Evolutionary conservation across 2,113 vertebrate genomes (phyloP).

Genomic region (Orcinus orca): DNA sequence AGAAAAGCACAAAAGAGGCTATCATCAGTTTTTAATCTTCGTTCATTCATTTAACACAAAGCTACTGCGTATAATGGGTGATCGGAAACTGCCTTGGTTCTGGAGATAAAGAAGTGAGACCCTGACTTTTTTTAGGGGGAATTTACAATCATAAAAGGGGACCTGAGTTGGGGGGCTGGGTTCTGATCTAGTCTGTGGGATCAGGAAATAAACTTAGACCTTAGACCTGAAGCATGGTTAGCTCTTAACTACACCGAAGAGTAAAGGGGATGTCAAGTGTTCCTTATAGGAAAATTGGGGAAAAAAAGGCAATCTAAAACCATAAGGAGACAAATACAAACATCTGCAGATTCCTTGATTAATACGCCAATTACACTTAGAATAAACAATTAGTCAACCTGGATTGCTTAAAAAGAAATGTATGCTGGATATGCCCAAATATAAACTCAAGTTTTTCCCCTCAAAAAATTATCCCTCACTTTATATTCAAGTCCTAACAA

Average conservation of each 20-base stretch:
- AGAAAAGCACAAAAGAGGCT: neutral
- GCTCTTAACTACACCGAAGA: neutral
- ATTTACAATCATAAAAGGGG: neutral
- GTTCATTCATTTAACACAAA: constrained; percentile 35
- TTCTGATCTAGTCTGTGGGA: neutral
- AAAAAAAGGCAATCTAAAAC: neutral
- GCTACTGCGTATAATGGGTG: neutral
- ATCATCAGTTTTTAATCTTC: neutral
- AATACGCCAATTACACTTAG: neutral
- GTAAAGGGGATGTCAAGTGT: neutral
- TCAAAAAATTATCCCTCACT: neutral
- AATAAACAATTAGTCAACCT: constrained; percentile 10
- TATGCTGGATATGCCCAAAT: neutral
- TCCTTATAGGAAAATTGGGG: neutral
- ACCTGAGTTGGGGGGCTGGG: neutral
- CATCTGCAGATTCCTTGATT: neutral
- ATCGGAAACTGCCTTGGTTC: neutral
- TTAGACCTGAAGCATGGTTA: neutral
- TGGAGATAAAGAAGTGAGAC: neutral
- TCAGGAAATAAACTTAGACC: constrained; percentile 28
- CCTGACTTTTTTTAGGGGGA: neutral
- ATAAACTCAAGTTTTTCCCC: neutral
- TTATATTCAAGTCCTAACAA: constrained; percentile 38
- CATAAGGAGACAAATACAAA: constrained; percentile 25
- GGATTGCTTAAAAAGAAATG: neutral